Percentiles rank a stretch among this genome's conserved stretches.
Evolutionary conservation across 2,797 vertebrate species (phyloP).

Genomic region (Hippopotamyrus pictus): DNA sequence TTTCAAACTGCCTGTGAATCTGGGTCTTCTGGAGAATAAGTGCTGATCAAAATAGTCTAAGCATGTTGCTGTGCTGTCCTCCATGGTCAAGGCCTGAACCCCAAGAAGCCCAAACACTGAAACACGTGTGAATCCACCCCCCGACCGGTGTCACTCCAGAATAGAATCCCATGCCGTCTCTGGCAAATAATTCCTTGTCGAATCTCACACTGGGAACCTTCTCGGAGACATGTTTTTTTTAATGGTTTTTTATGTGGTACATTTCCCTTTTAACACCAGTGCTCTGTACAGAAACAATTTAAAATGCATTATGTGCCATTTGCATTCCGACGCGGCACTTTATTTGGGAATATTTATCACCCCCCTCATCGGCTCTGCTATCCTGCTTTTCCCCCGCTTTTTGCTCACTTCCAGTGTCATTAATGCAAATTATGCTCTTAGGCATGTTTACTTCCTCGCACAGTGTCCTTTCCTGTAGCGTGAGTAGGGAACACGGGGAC

Average conservation of each 20-base stretch:
- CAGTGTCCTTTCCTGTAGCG: not conserved
- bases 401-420: slow-evolving; percentile 12
- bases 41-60: not conserved
- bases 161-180: slow-evolving; percentile 4
- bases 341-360: slow-evolving; percentile 25
- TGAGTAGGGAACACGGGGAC: not conserved
- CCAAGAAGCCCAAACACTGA: not conserved
- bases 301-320: slow-evolving; percentile 26
- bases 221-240: slow-evolving; percentile 11
- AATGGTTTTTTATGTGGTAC: slow-evolving; percentile 2
- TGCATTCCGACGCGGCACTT: slow-evolving; percentile 23
- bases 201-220: not conserved
- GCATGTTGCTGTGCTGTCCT: not conserved
- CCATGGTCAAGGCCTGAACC: not conserved
- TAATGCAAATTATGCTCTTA: slow-evolving; percentile 28
- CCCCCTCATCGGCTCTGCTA: slow-evolving; percentile 18
- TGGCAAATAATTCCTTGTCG: slow-evolving; percentile 17
- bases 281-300: slow-evolving; percentile 18
- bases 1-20: not conserved
- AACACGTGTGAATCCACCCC: not conserved
- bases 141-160: not conserved
- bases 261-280: slow-evolving; percentile 20
- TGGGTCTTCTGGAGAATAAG: not conserved
- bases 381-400: not conserved
- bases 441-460: slow-evolving; percentile 20